These are phyloP conservation scores for Rhinolophus ferrumequinum DNA, from an alignment of 2,113 vertebrate genomes.

Conservation along the genomic window DNA sequence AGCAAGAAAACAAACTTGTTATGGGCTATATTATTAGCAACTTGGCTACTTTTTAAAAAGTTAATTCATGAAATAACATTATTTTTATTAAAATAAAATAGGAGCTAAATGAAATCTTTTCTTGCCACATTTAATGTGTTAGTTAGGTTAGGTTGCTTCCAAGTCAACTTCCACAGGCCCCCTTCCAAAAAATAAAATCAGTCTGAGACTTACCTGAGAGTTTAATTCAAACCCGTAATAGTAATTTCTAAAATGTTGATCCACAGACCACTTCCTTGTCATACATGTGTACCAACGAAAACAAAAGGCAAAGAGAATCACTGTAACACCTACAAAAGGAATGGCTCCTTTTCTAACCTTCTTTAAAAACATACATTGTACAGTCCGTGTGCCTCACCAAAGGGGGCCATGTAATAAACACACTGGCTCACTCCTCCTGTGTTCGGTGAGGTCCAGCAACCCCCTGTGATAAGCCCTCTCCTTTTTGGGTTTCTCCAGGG, in stretches of 20 bases:
- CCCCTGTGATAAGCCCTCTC: slow-evolving; percentile 96
- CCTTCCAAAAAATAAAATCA: slow-evolving; percentile 23
- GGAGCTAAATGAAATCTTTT: slow-evolving; percentile 58
- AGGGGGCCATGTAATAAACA: slow-evolving; percentile 83
- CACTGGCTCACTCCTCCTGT: slow-evolving; percentile 43
- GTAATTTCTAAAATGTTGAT: slow-evolving; percentile 75
- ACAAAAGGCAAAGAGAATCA: slow-evolving; percentile 62
- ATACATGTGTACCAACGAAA: slow-evolving; percentile 74
- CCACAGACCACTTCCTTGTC: slow-evolving; percentile 78
- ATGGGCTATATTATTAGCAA: slow-evolving; percentile 67
- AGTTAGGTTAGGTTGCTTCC: slow-evolving; percentile 60
- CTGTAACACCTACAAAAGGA: slow-evolving; percentile 80
- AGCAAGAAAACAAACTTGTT: slow-evolving; percentile 73
- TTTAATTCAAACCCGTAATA: slow-evolving; percentile 74
- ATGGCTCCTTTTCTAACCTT: slow-evolving; percentile 76
- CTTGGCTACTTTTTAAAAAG: slow-evolving; percentile 59
- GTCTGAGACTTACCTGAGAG: slow-evolving; percentile 67
- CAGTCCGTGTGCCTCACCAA: slow-evolving; percentile 79
- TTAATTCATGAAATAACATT: slow-evolving; percentile 68
- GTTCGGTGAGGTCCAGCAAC: slow-evolving; percentile 75
- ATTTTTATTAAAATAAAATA: slow-evolving; percentile 75
- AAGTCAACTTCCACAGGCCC: slow-evolving; percentile 12
- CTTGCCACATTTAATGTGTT: slow-evolving; percentile 68
- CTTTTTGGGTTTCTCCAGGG: slow-evolving; percentile 95
- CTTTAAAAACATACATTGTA: slow-evolving; percentile 84